Conservation (phyloP, 2,888 invertebrate species). For the Parnassius smintheus region DNA sequence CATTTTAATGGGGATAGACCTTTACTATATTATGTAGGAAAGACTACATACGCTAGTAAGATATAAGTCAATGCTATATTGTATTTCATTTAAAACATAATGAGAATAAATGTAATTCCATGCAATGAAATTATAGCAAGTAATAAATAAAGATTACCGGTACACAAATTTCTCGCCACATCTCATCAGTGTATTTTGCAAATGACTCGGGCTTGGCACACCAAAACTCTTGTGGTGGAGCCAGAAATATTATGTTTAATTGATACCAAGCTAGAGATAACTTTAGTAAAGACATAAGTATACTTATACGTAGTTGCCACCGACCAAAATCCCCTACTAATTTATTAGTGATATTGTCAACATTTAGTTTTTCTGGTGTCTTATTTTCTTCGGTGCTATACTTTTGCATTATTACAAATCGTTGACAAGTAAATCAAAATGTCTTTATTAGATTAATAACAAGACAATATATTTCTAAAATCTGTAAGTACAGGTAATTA, state of each 20-base stretch:
- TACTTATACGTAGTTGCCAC: constrained; percentile 80
- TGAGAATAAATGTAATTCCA: neutral
- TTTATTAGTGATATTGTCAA: constrained; percentile 51
- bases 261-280: constrained; percentile 83
- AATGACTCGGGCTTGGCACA: constrained; percentile 65
- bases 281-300: constrained; percentile 80
- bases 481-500: too few relatives aligned
- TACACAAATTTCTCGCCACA: constrained; percentile 68
- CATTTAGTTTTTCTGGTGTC: constrained; percentile 14
- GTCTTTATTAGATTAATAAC: too few relatives aligned
- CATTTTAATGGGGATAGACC: too few relatives aligned
- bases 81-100: too few relatives aligned
- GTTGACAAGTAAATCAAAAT: too few relatives aligned
- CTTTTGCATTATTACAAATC: constrained; percentile 23
- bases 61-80: too few relatives aligned
- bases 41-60: too few relatives aligned
- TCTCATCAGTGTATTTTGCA: constrained; percentile 45
- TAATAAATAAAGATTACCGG: constrained; percentile 49
- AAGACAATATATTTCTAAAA: too few relatives aligned
- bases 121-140: neutral
- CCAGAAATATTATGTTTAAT: constrained; percentile 82
- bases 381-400: constrained; percentile 15
- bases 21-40: too few relatives aligned
- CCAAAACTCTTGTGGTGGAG: constrained; percentile 82
- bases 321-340: constrained; percentile 80